Base-by-base conservation (phyloP, 2,113 vertebrate species). In the Dasyornis broadbenti region DNA sequence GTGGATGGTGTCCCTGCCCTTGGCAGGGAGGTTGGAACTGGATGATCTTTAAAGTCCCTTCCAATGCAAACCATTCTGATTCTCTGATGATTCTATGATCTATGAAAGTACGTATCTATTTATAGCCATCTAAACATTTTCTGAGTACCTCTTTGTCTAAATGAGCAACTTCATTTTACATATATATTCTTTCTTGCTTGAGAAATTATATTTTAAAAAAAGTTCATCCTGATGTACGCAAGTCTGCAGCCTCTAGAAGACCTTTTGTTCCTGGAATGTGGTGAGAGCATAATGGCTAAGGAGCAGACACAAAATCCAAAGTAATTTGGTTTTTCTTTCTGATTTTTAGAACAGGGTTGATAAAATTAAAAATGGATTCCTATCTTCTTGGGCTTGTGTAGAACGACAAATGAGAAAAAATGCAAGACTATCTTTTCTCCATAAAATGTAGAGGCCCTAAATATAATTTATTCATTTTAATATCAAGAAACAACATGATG, bases 21-120 rank as follows among this genome's bases (percentile, higher is more conserved):
- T 19, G 30, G 24, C 20, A 60, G 16, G 3, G 7, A 15, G 6
- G 1, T 5, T 54, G 87, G 30, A 54, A 42, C 0, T 1, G 35
- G 24, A 12, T 14, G 54, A 42, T 28, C 17, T 33, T 49, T 49
- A 23, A 31, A 8, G 12, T 47, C 15, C 26, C 26, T 61, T 56
- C 10, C 31, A 70, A 56, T 13, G 4, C 12, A 42, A 69, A 56
- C 8, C 19, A 42, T 63, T 77, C 40, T 13, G 21, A 27, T 30
- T 76, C n/a, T 60, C 31, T 27, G 30, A 35, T 27, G 7, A 28
- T 61, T 54, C 15, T 76, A 28, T 49, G 31, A 68, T 35, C 70
- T 63, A 4, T 56, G 19, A 59, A 92, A 83, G 5, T 35, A 10
- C 7, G 22, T 13, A 45, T 42, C 20, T 63, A 20, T 50, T 82